Evolutionary conservation across 2,113 vertebrate genomes (phyloP).

Genomic region (Paradisaea rubra): DNA sequence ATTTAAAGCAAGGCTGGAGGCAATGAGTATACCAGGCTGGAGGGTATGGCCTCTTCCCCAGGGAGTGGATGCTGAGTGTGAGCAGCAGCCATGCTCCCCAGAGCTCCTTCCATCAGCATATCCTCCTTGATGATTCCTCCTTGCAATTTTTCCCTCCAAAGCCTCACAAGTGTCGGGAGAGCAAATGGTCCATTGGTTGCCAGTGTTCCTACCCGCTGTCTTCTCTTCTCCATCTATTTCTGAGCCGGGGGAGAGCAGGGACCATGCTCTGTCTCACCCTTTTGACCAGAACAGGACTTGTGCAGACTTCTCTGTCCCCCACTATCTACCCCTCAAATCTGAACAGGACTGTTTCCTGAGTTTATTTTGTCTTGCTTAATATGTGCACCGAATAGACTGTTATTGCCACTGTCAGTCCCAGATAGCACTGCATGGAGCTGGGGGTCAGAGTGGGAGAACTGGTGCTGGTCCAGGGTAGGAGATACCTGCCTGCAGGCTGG

Average conservation of each 20-base stretch:
- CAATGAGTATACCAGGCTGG: accelerated
- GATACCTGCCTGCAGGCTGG: not conserved
- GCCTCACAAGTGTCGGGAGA: not conserved
- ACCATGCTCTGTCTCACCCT: not conserved
- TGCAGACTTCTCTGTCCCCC: not conserved
- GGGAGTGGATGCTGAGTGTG: not conserved
- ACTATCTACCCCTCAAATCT: not conserved
- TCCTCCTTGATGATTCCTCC: not conserved
- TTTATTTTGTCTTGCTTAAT: not conserved
- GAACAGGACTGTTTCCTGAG: not conserved
- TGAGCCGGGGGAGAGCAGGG: not conserved
- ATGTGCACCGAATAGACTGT: not conserved
- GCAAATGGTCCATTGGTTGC: not conserved
- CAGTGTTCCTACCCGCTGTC: not conserved
- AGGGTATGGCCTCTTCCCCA: not conserved
- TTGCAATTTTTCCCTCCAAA: not conserved
- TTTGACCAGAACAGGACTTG: not conserved
- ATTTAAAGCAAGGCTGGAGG: not conserved
- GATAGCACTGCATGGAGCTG: not conserved
- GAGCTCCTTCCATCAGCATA: not conserved
- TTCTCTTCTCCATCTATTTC: not conserved
- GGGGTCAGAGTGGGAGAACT: not conserved
- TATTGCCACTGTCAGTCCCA: not conserved
- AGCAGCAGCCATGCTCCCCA: not conserved
- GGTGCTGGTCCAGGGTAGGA: not conserved